phyloP scores from a whole-genome alignment of 2,888 invertebrate species.

The Diaprepes abbreviatus region DNA sequence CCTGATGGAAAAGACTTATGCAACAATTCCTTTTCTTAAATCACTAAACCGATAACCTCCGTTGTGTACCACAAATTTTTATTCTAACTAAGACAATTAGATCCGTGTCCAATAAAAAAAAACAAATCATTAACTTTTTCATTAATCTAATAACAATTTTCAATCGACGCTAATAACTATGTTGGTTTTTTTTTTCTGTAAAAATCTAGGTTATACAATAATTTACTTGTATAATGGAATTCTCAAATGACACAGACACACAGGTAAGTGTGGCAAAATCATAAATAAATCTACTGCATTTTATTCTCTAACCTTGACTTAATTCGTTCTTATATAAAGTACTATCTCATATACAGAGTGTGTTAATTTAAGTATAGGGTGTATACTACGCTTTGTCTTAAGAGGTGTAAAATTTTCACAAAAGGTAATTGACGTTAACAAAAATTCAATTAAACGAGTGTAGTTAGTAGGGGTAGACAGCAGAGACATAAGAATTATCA shows the following conservation, averaged over 20 bases:
- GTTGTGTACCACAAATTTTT: background rate
- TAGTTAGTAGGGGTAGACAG: too few relatives aligned
- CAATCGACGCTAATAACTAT: constrained; percentile 9
- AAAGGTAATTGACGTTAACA: too few relatives aligned
- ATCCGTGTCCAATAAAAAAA: constrained; percentile 4
- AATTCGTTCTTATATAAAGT: constrained; percentile 35
- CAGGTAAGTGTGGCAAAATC: constrained; percentile 23
- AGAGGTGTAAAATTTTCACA: too few relatives aligned
- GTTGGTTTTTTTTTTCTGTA: constrained; percentile 9
- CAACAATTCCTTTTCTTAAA: constrained; percentile 3
- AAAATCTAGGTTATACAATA: constrained; percentile 39
- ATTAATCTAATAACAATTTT: constrained; percentile 12
- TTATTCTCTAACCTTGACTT: constrained; percentile 37
- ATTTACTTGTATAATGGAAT: constrained; percentile 28
- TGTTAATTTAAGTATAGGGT: background rate
- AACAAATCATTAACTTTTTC: constrained; percentile 9
- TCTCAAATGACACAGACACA: constrained; percentile 29
- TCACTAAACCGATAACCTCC: background rate
- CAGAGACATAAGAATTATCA: too few relatives aligned
- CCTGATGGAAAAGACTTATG: background rate
- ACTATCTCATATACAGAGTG: background rate
- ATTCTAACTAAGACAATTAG: constrained; percentile 4
- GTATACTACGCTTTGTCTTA: too few relatives aligned
- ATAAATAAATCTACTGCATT: constrained; percentile 35
- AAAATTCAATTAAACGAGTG: too few relatives aligned